phyloP scores from a whole-genome alignment of 2,113 vertebrate species.

The Eptesicus fuscus region DNA sequence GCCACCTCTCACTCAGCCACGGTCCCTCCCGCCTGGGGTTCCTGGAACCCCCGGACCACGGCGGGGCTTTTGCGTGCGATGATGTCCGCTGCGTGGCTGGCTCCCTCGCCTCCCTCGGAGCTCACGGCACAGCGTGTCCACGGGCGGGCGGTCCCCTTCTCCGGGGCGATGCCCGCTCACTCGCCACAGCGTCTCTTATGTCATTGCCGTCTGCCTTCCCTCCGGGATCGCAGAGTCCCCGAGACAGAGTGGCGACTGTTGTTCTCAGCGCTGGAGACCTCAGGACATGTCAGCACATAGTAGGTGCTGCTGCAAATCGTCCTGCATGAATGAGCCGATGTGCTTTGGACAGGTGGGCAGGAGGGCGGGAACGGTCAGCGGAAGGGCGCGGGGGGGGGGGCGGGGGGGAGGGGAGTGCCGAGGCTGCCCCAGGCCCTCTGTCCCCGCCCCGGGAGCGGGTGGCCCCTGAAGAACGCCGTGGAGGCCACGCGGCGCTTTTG shows the following conservation, averaged over 20 bases:
- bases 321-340: background rate
- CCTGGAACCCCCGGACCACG: rapidly evolving
- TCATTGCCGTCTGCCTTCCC: background rate
- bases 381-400: rapidly evolving
- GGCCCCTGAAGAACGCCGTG: background rate
- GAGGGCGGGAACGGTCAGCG: background rate
- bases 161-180: rapidly evolving
- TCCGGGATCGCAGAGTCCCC: background rate
- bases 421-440: background rate
- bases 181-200: background rate
- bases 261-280: background rate
- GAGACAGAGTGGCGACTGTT: background rate
- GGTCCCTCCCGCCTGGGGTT: rapidly evolving
- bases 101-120: background rate
- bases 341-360: background rate
- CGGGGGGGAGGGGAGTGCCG: rapidly evolving
- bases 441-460: too few species aligned
- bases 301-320: background rate
- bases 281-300: too few species aligned
- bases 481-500: rapidly evolving
- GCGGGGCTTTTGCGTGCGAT: rapidly evolving
- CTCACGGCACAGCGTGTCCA: rapidly evolving
- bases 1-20: rapidly evolving
- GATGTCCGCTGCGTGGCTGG: background rate
- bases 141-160: background rate